Evolutionary conservation across 2,888 invertebrate species (phyloP).

Genomic region (Pheosia tremula): DNA sequence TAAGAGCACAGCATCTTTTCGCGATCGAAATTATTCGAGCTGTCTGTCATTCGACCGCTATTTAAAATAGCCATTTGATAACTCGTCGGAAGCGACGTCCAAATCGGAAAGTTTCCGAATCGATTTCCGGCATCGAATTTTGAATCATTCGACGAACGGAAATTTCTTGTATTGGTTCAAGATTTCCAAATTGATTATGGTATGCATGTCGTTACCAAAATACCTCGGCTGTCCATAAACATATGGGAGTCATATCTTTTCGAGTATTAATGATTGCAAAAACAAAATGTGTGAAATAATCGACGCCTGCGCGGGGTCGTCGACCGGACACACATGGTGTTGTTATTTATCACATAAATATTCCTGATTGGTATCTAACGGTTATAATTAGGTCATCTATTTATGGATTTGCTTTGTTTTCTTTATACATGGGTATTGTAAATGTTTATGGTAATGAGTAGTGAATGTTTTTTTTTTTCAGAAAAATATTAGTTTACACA

Average conservation of each 20-base stretch:
- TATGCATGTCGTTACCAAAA: too few species aligned
- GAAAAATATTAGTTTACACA: too few species aligned
- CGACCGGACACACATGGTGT: neutral
- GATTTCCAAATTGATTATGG: too few species aligned
- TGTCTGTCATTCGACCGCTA: too few species aligned
- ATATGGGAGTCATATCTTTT: neutral
- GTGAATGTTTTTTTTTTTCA: neutral
- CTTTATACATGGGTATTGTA: neutral
- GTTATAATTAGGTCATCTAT: neutral
- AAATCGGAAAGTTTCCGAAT: too few species aligned
- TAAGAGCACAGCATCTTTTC: too few species aligned
- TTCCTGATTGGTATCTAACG: neutral
- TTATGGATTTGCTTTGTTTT: neutral
- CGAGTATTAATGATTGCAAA: neutral
- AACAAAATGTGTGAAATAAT: neutral
- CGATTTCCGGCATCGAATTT: too few species aligned
- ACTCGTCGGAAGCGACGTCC: too few species aligned
- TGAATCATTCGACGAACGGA: too few species aligned
- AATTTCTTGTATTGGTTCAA: too few species aligned
- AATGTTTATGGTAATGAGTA: neutral
- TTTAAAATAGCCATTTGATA: too few species aligned
- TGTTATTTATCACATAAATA: neutral
- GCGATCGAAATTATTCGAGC: too few species aligned
- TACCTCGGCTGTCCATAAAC: neutral
- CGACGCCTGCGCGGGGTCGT: neutral